These are phyloP conservation scores for Salpingus planirostris DNA, from an alignment of 2,888 invertebrate species.

Conservation along the genomic window DNA sequence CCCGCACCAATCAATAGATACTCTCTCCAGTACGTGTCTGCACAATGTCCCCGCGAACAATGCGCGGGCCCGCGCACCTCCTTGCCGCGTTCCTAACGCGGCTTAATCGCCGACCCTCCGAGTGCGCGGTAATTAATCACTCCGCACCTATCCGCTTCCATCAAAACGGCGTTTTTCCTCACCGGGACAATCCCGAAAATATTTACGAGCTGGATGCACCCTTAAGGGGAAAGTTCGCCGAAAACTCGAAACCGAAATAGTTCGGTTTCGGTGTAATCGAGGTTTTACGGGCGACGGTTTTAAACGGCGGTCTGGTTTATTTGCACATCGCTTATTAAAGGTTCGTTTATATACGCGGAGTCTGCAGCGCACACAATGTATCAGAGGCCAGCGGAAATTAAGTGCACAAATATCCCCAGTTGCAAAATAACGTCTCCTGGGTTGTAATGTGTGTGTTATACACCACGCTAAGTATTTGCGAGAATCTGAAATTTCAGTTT, in stretches of 20 bases:
- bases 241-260: too few species aligned
- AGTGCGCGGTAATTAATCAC: too few species aligned
- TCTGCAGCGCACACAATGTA: constrained; percentile 22
- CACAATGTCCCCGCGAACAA: constrained; percentile 17
- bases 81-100: too few species aligned
- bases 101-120: too few species aligned
- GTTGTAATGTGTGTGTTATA: constrained; percentile 20
- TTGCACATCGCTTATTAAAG: constrained; percentile 21
- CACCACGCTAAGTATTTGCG: constrained; percentile 24
- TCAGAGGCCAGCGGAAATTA: constrained; percentile 29
- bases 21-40: constrained; percentile 12
- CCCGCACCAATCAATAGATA: constrained; percentile 34
- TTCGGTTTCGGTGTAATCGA: too few species aligned
- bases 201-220: too few species aligned
- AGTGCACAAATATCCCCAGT: constrained; percentile 27
- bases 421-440: constrained; percentile 25
- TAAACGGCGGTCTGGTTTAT: constrained; percentile 1
- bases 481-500: constrained; percentile 23
- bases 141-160: too few species aligned
- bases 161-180: too few species aligned
- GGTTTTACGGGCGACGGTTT: too few species aligned
- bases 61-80: too few species aligned
- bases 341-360: constrained; percentile 30
- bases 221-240: too few species aligned
- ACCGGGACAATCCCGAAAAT: too few species aligned